Conservation (phyloP, 2,113 vertebrate species). For the Corapipo altera region DNA sequence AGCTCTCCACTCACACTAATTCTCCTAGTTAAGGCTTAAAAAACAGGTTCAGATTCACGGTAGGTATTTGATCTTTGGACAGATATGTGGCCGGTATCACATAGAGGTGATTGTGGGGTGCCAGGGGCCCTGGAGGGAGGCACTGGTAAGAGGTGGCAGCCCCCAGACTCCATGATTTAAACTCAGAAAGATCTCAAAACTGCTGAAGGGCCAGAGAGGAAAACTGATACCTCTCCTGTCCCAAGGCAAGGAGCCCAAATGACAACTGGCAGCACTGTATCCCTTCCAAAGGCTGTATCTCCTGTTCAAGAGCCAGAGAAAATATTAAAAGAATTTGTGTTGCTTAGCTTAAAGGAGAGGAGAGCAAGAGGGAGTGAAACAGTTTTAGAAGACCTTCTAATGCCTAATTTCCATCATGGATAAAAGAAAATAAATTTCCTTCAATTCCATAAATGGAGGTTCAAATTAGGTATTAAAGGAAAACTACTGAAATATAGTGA, state of each 20-base stretch:
- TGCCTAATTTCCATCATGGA: background rate
- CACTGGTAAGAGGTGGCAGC: fast-evolving
- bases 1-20: background rate
- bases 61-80: background rate
- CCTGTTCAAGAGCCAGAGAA: background rate
- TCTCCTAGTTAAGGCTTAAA: background rate
- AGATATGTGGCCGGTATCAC: background rate
- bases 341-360: background rate
- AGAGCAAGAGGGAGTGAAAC: background rate
- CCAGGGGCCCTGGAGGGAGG: background rate
- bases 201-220: fast-evolving
- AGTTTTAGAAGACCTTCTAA: background rate
- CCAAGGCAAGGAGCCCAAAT: background rate
- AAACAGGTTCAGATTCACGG: background rate
- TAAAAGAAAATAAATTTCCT: background rate
- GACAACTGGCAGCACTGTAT: background rate
- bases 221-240: background rate
- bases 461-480: background rate
- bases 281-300: background rate
- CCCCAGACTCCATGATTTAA: background rate
- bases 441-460: background rate
- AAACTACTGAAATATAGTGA: background rate
- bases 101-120: background rate
- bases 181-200: background rate
- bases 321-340: background rate